phyloP scores from a whole-genome alignment of 1,140 invertebrate genomes.

The Trachelipus rathkii region DNA sequence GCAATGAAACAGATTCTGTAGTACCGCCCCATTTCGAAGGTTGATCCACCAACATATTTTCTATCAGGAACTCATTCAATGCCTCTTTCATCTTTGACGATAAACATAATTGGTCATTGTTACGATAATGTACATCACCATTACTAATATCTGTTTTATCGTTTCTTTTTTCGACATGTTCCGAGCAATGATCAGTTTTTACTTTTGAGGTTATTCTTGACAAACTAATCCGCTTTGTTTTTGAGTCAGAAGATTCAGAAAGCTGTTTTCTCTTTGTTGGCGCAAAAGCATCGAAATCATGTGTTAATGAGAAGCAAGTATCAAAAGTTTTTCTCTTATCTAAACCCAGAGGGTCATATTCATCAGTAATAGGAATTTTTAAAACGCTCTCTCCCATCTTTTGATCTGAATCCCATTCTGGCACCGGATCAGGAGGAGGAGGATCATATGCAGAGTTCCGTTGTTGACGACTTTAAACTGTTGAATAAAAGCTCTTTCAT shows the following conservation, averaged over 20 bases:
- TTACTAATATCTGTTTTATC: not conserved
- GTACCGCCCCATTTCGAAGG: not conserved
- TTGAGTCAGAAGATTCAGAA: not conserved
- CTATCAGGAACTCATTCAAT: not conserved
- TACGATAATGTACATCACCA: not conserved
- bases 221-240: not conserved
- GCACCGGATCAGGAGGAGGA: not conserved
- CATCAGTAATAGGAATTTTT: not conserved
- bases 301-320: not conserved
- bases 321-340: not conserved
- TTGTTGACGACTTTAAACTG: not conserved
- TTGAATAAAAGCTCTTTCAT: not conserved
- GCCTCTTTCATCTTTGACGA: not conserved
- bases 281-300: not conserved
- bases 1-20: too few relatives aligned
- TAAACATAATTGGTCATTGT: not conserved
- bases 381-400: not conserved
- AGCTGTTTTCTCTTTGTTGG: slow-evolving; percentile 1
- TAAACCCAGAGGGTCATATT: not conserved
- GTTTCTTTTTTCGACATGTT: not conserved
- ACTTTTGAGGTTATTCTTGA: too few relatives aligned
- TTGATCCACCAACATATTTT: not conserved
- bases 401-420: not conserved
- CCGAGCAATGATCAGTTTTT: not conserved
- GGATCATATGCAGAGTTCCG: not conserved